Evolutionary conservation across 1,140 invertebrate species (phyloP).

Genomic region (Aphaenogaster rudis): DNA sequence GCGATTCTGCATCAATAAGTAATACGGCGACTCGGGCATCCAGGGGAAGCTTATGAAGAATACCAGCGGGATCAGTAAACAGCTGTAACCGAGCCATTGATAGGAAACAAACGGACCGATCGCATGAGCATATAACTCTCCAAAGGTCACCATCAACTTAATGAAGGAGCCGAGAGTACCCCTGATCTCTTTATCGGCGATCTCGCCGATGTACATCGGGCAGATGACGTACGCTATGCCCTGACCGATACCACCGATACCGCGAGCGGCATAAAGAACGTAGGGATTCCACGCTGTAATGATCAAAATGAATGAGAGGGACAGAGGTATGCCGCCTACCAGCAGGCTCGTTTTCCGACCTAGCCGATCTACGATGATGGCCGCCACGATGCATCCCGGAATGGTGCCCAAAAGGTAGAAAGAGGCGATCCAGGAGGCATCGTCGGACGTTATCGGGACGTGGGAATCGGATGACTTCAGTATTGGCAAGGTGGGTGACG

Average conservation of each 20-base stretch:
- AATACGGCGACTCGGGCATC: conserved; percentile 91
- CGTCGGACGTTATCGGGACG: conserved; percentile 81
- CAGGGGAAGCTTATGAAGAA: conserved; percentile 90
- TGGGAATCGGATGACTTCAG: conserved; percentile 83
- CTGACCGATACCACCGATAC: conserved; percentile 87
- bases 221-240: conserved; percentile 87
- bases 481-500: conserved; percentile 86
- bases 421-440: conserved; percentile 88
- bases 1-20: conserved; percentile 81
- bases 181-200: conserved; percentile 90
- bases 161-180: conserved; percentile 90
- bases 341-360: conserved; percentile 87
- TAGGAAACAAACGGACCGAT: conserved; percentile 88
- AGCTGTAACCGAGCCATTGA: conserved; percentile 85
- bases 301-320: conserved; percentile 87
- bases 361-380: conserved; percentile 87
- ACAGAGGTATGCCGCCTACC: conserved; percentile 85
- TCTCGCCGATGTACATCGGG: conserved; percentile 91
- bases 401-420: conserved; percentile 87
- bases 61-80: conserved; percentile 86
- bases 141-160: conserved; percentile 90
- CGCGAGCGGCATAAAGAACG: conserved; percentile 85
- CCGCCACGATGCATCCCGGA: conserved; percentile 86
- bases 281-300: conserved; percentile 78
- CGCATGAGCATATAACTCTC: conserved; percentile 88